Percentiles rank a stretch among this genome's conserved stretches.
These are phyloP conservation scores for Menidia menidia DNA, from an alignment of 2,797 vertebrate genomes.

Conservation along the genomic window DNA sequence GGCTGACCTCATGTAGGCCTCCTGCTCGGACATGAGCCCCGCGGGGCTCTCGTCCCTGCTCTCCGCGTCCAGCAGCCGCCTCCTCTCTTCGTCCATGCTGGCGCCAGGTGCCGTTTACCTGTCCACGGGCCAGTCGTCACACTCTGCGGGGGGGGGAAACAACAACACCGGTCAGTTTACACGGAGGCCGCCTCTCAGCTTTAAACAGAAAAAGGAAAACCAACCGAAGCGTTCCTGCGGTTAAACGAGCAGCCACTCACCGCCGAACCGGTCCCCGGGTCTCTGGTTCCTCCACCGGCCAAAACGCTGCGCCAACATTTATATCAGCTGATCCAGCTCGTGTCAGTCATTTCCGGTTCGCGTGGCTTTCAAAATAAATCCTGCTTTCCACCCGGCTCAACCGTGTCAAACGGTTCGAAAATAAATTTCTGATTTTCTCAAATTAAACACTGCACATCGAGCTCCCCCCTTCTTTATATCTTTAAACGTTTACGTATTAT, in stretches of 20 bases:
- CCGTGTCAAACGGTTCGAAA: too few relatives aligned
- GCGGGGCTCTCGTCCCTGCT: constrained; percentile 39
- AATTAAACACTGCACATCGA: too few relatives aligned
- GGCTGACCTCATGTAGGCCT: constrained; percentile 78
- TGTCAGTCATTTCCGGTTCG: not conserved
- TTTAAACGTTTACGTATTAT: too few relatives aligned
- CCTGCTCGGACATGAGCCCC: constrained; percentile 70
- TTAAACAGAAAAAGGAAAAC: too few relatives aligned
- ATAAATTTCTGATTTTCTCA: too few relatives aligned
- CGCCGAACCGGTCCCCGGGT: not conserved
- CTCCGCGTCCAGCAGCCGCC: constrained; percentile 74
- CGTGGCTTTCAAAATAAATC: constrained; percentile 72
- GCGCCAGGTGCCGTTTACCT: not conserved
- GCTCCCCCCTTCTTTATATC: too few relatives aligned
- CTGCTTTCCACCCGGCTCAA: not conserved
- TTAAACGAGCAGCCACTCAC: too few relatives aligned
- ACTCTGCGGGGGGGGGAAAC: too few relatives aligned
- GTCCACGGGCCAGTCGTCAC: too few relatives aligned
- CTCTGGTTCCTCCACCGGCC: constrained; percentile 9
- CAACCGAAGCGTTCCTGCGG: too few relatives aligned
- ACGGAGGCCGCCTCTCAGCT: not conserved
- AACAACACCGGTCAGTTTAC: not conserved
- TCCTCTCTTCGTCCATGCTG: constrained; percentile 74
- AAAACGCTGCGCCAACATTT: constrained; percentile 54
- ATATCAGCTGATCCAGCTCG: constrained; percentile 72